Percentiles rank a stretch among this genome's conserved stretches.
These are phyloP conservation scores for Ichneumon xanthorius DNA, from an alignment of 2,888 invertebrate genomes.

Conservation along the genomic window DNA sequence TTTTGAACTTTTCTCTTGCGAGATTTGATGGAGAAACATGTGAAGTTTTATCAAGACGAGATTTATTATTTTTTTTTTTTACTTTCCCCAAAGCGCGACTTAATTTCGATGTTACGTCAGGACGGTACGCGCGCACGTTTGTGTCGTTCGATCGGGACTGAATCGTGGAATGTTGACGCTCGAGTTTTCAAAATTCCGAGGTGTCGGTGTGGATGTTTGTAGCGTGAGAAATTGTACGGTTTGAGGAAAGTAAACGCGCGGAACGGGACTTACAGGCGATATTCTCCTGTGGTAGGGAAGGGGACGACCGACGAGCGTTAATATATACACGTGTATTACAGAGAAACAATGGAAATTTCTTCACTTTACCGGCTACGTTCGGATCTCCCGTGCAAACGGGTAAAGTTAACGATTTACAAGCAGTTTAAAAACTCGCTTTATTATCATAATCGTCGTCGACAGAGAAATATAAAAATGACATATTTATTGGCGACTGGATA, in stretches of 20 bases:
- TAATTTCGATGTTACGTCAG: too few relatives aligned
- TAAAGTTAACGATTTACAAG: background rate
- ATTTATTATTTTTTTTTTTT: background rate
- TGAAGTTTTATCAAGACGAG: background rate
- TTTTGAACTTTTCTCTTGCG: background rate
- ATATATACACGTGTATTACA: background rate
- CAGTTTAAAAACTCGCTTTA: background rate
- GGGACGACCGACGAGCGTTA: background rate
- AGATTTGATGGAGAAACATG: background rate
- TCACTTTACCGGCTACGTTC: background rate
- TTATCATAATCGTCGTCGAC: background rate
- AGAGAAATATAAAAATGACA: slow-evolving; percentile 18
- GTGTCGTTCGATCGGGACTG: slow-evolving; percentile 28
- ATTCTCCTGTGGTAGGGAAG: background rate
- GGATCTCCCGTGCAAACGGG: background rate
- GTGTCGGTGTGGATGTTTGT: background rate
- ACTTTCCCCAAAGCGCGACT: too few relatives aligned
- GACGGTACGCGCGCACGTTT: background rate
- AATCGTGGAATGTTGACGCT: slow-evolving; percentile 39
- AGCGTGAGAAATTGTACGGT: background rate
- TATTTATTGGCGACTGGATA: background rate
- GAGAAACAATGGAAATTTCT: slow-evolving; percentile 24
- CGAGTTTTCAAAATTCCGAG: background rate
- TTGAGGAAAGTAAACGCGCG: slow-evolving; percentile 2
- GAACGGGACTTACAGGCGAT: slow-evolving; percentile 22